Conservation (phyloP, 37 sponge, comb jelly and placozoan genomes). For the Halichondria panicea region DNA sequence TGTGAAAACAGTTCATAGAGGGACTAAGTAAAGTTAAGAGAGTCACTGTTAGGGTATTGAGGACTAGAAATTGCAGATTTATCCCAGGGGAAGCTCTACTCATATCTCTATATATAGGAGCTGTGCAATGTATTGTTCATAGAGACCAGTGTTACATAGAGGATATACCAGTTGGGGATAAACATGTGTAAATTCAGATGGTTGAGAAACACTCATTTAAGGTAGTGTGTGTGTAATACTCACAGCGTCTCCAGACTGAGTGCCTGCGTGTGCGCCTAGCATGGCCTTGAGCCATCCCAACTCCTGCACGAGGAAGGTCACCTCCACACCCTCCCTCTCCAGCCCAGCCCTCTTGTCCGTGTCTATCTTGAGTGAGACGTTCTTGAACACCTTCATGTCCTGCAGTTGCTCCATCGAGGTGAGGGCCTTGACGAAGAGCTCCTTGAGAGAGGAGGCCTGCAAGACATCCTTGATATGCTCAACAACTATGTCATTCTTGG, state of each 20-base stretch:
- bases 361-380: slow-evolving; percentile 9
- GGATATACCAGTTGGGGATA: no score
- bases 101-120: no score
- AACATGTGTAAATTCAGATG: no score
- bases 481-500: slow-evolving; percentile 69
- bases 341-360: not conserved
- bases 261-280: slow-evolving; percentile 65
- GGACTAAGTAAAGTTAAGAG: not conserved
- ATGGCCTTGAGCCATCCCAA: slow-evolving; percentile 12
- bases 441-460: slow-evolving; percentile 30
- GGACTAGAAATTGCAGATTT: not conserved
- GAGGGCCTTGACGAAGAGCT: slow-evolving; percentile 8
- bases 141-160: no score
- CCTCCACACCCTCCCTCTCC: slow-evolving; percentile 30
- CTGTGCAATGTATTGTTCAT: no score
- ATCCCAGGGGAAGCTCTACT: not conserved
- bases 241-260: slow-evolving; percentile 74
- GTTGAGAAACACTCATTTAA: no score
- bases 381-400: slow-evolving; percentile 53
- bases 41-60: not conserved
- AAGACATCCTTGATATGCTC: slow-evolving; percentile 68
- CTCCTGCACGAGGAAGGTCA: slow-evolving; percentile 69
- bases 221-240: slow-evolving; percentile 8
- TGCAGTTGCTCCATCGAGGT: slow-evolving; percentile 26
- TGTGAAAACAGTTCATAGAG: not conserved